Evolutionary conservation across 1,140 invertebrate species (phyloP).

Genomic region (Habropoda laboriosa): DNA sequence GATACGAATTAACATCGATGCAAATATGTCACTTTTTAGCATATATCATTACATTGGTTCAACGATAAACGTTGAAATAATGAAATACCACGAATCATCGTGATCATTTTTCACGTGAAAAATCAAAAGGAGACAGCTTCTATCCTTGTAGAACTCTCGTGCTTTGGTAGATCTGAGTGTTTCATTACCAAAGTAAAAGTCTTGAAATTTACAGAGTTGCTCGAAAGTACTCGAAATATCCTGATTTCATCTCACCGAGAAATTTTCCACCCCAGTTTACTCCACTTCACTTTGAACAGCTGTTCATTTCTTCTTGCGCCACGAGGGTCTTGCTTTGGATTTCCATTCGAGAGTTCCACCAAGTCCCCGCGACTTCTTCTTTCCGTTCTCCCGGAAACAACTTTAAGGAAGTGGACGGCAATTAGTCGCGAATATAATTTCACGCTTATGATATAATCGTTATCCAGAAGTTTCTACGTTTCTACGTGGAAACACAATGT

Average conservation of each 20-base stretch:
- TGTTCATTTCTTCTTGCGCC: conserved; percentile 6
- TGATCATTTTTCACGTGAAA: too few species aligned
- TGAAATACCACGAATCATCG: too few species aligned
- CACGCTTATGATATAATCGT: conserved; percentile 3
- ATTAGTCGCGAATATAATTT: conserved; percentile 15
- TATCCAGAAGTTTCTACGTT: background rate
- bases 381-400: background rate
- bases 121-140: too few species aligned
- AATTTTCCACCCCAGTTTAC: conserved; percentile 8
- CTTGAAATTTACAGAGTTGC: background rate
- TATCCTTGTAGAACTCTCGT: background rate
- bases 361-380: background rate
- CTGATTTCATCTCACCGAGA: background rate
- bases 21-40: too few species aligned
- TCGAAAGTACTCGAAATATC: background rate
- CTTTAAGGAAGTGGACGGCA: conserved; percentile 9
- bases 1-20: too few species aligned
- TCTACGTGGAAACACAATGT: background rate
- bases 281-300: background rate
- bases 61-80: too few species aligned
- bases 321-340: background rate
- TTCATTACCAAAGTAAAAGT: background rate
- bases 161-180: background rate
- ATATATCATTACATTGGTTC: too few species aligned
- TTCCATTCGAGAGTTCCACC: background rate